A percentile compares a stretch with the other conserved stretches of the same genome.
phyloP scores from a whole-genome alignment of 2,113 vertebrate genomes.

The Dunckerocampus dactyliophorus region DNA sequence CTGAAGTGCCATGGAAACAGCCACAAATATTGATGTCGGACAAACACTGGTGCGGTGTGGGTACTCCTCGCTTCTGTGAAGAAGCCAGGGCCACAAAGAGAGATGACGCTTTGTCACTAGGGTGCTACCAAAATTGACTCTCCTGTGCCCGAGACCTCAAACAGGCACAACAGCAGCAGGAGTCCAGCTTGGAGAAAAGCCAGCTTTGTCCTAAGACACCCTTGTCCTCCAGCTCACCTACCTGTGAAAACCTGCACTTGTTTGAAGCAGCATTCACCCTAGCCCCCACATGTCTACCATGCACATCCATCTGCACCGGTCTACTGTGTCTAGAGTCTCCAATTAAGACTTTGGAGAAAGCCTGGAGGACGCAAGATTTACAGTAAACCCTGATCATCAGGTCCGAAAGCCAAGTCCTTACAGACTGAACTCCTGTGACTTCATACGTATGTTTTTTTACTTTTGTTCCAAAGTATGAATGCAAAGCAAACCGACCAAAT shows the following conservation, averaged over 20 bases:
- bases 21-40: conserved; percentile 77
- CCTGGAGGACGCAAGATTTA: too few species aligned
- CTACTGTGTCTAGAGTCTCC: not conserved
- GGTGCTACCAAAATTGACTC: conserved; percentile 69
- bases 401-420: not conserved
- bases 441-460: not conserved
- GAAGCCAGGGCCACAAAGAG: conserved; percentile 68
- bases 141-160: conserved; percentile 67
- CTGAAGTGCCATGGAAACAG: conserved; percentile 79
- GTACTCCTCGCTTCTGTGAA: conserved; percentile 59
- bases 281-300: conserved; percentile 21
- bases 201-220: conserved; percentile 63
- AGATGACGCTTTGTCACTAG: conserved; percentile 67
- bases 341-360: too few species aligned
- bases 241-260: conserved; percentile 64
- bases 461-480: not conserved
- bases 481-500: not conserved
- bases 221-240: conserved; percentile 67
- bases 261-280: conserved; percentile 42
- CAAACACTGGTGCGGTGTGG: conserved; percentile 65
- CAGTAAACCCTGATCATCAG: too few species aligned
- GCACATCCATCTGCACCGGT: conserved; percentile 21
- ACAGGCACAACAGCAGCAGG: conserved; percentile 65
- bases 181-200: conserved; percentile 64
- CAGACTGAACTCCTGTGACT: not conserved